Percentiles rank a stretch among this genome's conserved stretches.
Evolutionary conservation across 1,140 invertebrate species (phyloP).

Genomic region (Hirudo medicinalis): DNA sequence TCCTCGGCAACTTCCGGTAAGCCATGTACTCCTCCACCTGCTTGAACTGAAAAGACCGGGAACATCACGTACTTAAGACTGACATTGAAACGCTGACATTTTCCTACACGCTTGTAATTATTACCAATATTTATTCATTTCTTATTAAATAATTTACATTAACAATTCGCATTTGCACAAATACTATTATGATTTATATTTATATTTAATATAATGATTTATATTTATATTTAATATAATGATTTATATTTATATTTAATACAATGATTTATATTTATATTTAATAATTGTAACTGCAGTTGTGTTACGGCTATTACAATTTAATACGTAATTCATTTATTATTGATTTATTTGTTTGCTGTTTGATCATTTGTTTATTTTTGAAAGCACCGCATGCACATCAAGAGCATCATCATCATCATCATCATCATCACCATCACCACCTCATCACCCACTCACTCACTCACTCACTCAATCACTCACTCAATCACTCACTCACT

Average conservation of each 20-base stretch:
- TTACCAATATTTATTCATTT: not conserved
- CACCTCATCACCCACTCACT: no score
- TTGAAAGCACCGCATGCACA: no score
- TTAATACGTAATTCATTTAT: no score
- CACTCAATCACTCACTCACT: conserved; percentile 12
- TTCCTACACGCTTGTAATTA: not conserved
- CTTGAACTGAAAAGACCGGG: conserved; percentile 63
- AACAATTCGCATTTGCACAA: no score
- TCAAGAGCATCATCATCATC: no score
- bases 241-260: not conserved
- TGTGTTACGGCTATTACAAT: not conserved
- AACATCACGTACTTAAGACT: not conserved
- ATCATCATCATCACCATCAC: no score
- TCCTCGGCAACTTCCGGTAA: conserved; percentile 77
- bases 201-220: no score
- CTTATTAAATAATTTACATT: not conserved
- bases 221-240: no score
- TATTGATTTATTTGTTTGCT: no score
- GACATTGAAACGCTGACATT: no score
- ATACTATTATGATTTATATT: no score
- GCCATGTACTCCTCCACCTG: conserved; percentile 97
- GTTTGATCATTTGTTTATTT: no score
- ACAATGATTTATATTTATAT: not conserved
- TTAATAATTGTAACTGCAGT: not conserved
- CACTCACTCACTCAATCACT: conserved; percentile 18